These are phyloP conservation scores for Ptilonorhynchus violaceus DNA, from an alignment of 2,113 vertebrate species.

Conservation along the genomic window DNA sequence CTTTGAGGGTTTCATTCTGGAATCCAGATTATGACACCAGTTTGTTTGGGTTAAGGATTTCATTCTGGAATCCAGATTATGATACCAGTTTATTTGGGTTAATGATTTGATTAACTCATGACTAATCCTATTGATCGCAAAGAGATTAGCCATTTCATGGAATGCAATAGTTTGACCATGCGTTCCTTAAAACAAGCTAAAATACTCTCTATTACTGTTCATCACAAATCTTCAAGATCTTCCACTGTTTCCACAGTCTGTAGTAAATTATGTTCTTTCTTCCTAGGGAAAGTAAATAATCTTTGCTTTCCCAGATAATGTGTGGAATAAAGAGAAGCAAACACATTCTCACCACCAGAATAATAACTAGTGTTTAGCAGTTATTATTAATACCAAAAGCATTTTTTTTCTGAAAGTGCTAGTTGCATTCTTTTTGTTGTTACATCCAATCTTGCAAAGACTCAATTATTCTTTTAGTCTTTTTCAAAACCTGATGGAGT, in stretches of 20 bases:
- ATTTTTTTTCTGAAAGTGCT: not conserved
- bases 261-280: not conserved
- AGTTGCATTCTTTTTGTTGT: not conserved
- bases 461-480: not conserved
- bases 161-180: not conserved
- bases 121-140: not conserved
- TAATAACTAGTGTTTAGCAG: not conserved
- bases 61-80: not conserved
- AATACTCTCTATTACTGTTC: not conserved
- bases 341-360: not conserved
- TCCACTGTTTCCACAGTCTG: not conserved
- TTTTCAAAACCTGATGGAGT: not conserved
- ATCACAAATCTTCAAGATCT: not conserved
- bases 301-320: not conserved
- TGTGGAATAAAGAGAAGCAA: not conserved
- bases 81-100: not conserved
- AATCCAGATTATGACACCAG: not conserved
- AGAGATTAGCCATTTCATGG: not conserved
- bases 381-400: not conserved
- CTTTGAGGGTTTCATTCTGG: not conserved
- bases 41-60: not conserved
- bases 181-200: not conserved
- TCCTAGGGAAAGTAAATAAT: not conserved
- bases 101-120: not conserved
- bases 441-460: not conserved